A percentile compares a stretch with the other conserved stretches of the same genome.
phyloP scores from a whole-genome alignment of 2,797 vertebrate genomes.

The Melanotaenia parkinsoni region DNA sequence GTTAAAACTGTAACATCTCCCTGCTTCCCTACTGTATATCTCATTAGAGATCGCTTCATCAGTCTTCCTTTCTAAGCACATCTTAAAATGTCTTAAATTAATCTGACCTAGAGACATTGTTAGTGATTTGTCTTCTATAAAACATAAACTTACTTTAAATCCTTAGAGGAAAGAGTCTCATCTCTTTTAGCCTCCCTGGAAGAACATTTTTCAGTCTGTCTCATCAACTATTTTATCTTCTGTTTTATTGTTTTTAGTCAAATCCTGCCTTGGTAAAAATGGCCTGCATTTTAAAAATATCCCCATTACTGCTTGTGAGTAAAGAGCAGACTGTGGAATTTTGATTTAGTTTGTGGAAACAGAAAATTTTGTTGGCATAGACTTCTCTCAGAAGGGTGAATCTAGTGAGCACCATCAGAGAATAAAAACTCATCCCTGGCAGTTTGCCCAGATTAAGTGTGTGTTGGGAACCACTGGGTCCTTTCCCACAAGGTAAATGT shows the following conservation, averaged over 20 bases:
- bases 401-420: slow-evolving; percentile 19
- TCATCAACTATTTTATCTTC: background rate
- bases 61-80: background rate
- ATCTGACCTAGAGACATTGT: background rate
- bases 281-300: slow-evolving; percentile 5
- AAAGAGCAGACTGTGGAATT: background rate
- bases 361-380: background rate
- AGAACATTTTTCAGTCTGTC: background rate
- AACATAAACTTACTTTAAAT: background rate
- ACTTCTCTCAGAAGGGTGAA: slow-evolving; percentile 9
- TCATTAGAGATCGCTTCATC: background rate
- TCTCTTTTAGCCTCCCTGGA: background rate
- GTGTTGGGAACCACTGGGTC: background rate
- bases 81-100: background rate
- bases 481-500: slow-evolving; percentile 4
- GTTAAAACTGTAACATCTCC: slow-evolving; percentile 52
- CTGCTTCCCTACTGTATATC: slow-evolving; percentile 29
- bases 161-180: background rate
- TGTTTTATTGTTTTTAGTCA: background rate
- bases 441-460: slow-evolving; percentile 19
- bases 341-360: background rate
- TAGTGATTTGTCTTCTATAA: background rate
- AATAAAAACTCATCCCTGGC: slow-evolving; percentile 19
- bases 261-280: background rate
- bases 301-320: background rate